Evolutionary conservation across 2,888 invertebrate species (phyloP).

Genomic region (Drosophila merina): DNA sequence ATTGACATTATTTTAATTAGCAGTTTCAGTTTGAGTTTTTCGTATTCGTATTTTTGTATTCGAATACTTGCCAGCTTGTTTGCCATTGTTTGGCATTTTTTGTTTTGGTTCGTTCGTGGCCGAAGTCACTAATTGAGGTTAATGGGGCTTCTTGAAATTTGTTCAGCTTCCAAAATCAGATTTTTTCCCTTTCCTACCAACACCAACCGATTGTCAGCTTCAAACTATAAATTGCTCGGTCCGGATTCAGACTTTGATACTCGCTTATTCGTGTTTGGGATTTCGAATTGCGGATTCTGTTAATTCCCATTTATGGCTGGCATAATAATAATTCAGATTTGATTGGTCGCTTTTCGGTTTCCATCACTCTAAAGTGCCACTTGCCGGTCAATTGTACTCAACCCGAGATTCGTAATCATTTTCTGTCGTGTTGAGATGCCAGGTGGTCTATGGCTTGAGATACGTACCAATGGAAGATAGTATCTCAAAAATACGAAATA

Average conservation of each 20-base stretch:
- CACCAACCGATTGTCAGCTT: conserved; percentile 19
- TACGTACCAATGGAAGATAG: too few species aligned
- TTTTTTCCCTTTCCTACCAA: conserved; percentile 16
- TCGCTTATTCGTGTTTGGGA: not conserved
- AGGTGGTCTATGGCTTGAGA: not conserved
- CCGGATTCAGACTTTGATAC: conserved; percentile 24
- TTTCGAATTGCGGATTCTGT: not conserved
- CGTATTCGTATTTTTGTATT: not conserved
- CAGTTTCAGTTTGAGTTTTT: conserved; percentile 35
- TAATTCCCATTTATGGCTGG: conserved; percentile 39
- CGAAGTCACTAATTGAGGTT: conserved; percentile 80
- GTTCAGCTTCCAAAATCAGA: conserved; percentile 50
- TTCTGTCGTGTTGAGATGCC: not conserved
- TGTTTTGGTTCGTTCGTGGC: conserved; percentile 45
- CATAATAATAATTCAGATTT: conserved; percentile 35
- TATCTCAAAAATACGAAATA: too few species aligned
- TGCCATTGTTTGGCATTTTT: conserved; percentile 30
- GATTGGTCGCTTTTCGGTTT: conserved; percentile 37
- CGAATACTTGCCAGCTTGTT: not conserved
- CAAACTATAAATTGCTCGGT: conserved; percentile 22
- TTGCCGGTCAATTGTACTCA: conserved; percentile 13
- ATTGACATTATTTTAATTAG: conserved; percentile 81
- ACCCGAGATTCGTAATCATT: conserved; percentile 1
- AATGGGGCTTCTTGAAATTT: conserved; percentile 77
- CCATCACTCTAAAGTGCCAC: conserved; percentile 27